These are phyloP conservation scores for Protaetia brevitarsis DNA, from an alignment of 1,140 invertebrate genomes.

Conservation along the genomic window DNA sequence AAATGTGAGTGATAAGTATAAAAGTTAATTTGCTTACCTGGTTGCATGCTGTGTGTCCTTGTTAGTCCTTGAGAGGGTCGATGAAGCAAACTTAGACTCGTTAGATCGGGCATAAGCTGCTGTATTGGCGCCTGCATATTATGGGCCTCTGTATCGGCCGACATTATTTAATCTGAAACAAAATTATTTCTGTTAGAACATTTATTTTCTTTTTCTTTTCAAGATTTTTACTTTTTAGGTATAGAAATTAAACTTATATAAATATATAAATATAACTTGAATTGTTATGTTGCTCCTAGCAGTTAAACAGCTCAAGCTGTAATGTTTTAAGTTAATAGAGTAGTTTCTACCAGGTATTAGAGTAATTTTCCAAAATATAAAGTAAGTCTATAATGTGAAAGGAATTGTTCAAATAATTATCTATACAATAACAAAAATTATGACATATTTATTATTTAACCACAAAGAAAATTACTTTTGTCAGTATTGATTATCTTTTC, in stretches of 20 bases:
- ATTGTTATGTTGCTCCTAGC: too few species aligned
- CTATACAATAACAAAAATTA: too few species aligned
- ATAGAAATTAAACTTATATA: not conserved
- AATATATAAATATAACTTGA: not conserved
- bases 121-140: conserved; percentile 43
- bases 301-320: too few species aligned
- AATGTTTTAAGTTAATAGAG: not conserved
- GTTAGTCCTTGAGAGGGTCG: conserved; percentile 40
- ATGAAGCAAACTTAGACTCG: conserved; percentile 44
- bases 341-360: too few species aligned
- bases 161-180: conserved; percentile 34
- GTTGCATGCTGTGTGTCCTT: conserved; percentile 37
- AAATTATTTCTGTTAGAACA: not conserved
- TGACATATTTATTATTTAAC: too few species aligned
- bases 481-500: too few species aligned
- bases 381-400: too few species aligned
- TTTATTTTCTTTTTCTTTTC: not conserved
- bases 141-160: conserved; percentile 42
- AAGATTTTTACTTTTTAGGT: not conserved
- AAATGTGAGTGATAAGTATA: too few species aligned
- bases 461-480: too few species aligned
- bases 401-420: too few species aligned
- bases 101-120: conserved; percentile 42
- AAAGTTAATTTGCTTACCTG: conserved; percentile 42
- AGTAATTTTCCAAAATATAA: too few species aligned